Conservation (phyloP, 2,888 invertebrate genomes). For the Cremastinae sp. region DNA sequence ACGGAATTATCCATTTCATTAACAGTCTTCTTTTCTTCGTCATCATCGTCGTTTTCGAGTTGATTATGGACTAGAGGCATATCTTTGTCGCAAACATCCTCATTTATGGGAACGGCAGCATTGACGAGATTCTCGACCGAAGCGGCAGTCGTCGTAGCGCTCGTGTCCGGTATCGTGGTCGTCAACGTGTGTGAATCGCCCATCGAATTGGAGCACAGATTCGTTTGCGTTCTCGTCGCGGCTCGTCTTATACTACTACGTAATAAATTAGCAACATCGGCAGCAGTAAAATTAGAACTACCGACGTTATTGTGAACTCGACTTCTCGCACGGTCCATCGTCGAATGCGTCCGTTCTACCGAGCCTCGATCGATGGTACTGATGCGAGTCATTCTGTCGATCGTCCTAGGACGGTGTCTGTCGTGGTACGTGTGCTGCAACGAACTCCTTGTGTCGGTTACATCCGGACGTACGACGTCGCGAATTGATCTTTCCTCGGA, state of each 20-base stretch:
- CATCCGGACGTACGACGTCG: slow-evolving; percentile 65
- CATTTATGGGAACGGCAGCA: slow-evolving; percentile 78
- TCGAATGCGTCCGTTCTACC: slow-evolving; percentile 71
- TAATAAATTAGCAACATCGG: slow-evolving; percentile 83
- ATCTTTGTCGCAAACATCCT: slow-evolving; percentile 74
- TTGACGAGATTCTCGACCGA: slow-evolving; percentile 78
- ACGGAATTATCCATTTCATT: slow-evolving; percentile 75
- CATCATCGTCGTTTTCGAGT: slow-evolving; percentile 51
- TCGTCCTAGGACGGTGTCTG: slow-evolving; percentile 71
- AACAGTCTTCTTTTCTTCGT: slow-evolving; percentile 77
- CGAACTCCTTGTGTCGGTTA: slow-evolving; percentile 55
- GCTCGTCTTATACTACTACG: slow-evolving; percentile 83
- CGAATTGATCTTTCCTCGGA: slow-evolving; percentile 65
- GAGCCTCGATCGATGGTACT: slow-evolving; percentile 66
- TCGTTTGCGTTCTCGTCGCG: slow-evolving; percentile 75
- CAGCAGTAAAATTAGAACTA: slow-evolving; percentile 81
- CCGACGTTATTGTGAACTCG: slow-evolving; percentile 62
- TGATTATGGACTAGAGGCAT: slow-evolving; percentile 72
- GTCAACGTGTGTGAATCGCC: slow-evolving; percentile 24
- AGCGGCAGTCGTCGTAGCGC: slow-evolving; percentile 66
- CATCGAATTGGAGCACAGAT: slow-evolving; percentile 69
- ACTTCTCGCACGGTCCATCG: slow-evolving; percentile 68
- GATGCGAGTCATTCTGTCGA: slow-evolving; percentile 71
- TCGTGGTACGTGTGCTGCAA: slow-evolving; percentile 42
- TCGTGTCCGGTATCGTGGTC: background rate